Percentiles rank a stretch among this genome's conserved stretches.
phyloP scores from a whole-genome alignment of 2,113 vertebrate genomes.

The Pomatorhinus ruficollis region DNA sequence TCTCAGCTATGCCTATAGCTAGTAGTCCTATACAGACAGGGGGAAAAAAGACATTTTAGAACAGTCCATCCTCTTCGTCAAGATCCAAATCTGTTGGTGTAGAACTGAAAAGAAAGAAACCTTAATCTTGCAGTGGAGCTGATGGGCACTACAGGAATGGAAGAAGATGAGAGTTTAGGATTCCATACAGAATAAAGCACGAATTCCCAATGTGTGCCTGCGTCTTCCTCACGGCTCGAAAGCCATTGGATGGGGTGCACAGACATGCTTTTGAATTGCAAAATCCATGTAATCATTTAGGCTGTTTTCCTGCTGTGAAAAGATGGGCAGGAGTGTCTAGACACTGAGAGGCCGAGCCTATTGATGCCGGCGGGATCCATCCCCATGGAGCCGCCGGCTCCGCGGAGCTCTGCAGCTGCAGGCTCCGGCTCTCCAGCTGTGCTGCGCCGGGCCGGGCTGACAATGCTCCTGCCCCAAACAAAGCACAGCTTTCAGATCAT shows the following conservation, averaged over 20 bases:
- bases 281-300: not conserved
- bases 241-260: not conserved
- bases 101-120: not conserved
- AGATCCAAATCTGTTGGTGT: not conserved
- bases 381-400: not conserved
- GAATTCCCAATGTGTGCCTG: not conserved
- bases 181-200: not conserved
- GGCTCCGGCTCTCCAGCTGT: not conserved
- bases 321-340: conserved; percentile 3
- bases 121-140: not conserved
- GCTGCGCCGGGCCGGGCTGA: not conserved
- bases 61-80: not conserved
- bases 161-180: not conserved
- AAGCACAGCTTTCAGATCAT: not conserved
- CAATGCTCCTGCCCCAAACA: not conserved
- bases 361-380: not conserved
- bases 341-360: not conserved
- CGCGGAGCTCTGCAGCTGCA: not conserved
- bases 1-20: not conserved
- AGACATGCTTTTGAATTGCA: not conserved
- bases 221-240: not conserved
- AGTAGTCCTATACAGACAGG: not conserved
- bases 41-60: not conserved
- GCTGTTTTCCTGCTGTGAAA: not conserved
- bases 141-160: not conserved